Evolutionary conservation across 2,113 vertebrate species (phyloP).

Genomic region (Sorex araneus): DNA sequence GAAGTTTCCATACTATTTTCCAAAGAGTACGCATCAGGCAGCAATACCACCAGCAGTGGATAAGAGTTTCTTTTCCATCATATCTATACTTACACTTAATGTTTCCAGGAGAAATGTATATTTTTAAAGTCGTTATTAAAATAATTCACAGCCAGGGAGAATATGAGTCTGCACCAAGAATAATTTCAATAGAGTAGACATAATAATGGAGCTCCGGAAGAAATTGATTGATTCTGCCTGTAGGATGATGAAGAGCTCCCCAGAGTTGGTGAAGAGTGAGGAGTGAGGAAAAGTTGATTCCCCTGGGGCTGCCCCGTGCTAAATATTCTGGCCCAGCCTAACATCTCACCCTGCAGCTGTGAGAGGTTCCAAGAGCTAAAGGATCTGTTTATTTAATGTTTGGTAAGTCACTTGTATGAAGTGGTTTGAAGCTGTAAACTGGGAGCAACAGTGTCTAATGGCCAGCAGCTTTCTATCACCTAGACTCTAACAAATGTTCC

Average conservation of each 20-base stretch:
- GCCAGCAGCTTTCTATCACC: not conserved
- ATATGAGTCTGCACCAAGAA: not conserved
- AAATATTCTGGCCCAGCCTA: not conserved
- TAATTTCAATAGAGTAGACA: not conserved
- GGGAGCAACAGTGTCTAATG: not conserved
- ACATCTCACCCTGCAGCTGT: not conserved
- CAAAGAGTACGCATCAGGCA: too few relatives aligned
- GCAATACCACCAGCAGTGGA: too few relatives aligned
- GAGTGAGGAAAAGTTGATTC: not conserved
- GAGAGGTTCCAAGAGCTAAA: not conserved
- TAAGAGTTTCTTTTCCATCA: too few relatives aligned
- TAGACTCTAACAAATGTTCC: not conserved
- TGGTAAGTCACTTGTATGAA: not conserved
- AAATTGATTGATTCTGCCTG: not conserved
- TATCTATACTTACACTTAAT: too few relatives aligned
- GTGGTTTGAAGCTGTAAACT: not conserved
- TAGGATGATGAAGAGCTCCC: not conserved
- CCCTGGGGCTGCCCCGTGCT: not conserved
- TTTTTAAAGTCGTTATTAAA: not conserved
- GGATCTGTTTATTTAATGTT: not conserved
- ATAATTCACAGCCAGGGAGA: conserved; percentile 9
- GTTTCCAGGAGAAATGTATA: not conserved
- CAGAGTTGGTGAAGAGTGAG: not conserved
- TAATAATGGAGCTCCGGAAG: not conserved
- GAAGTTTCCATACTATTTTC: too few relatives aligned